Conservation (phyloP, 2,888 invertebrate genomes). For the Plemyria rubiginata region DNA sequence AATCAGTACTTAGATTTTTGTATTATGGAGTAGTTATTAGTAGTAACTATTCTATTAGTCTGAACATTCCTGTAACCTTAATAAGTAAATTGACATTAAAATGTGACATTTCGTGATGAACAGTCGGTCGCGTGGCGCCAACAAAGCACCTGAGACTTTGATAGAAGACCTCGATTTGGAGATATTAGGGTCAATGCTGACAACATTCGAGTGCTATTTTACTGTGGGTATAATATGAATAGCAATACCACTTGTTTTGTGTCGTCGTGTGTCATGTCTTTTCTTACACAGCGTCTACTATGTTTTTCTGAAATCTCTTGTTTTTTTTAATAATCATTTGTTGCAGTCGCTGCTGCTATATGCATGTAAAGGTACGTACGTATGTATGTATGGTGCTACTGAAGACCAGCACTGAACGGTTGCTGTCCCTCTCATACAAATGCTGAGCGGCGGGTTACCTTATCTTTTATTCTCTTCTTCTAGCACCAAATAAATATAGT, state of each 20-base stretch:
- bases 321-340: too few relatives aligned
- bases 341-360: too few relatives aligned
- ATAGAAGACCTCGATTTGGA: constrained; percentile 47
- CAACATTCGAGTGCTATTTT: constrained; percentile 1
- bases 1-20: neutral
- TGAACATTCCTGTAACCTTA: constrained; percentile 39
- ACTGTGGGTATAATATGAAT: neutral
- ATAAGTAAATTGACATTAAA: constrained; percentile 47
- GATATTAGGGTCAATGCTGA: constrained; percentile 38
- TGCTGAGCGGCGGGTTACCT: too few relatives aligned
- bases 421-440: too few relatives aligned
- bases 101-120: constrained; percentile 60
- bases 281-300: too few relatives aligned
- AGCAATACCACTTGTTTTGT: neutral
- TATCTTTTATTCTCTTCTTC: too few relatives aligned
- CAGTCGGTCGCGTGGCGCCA: constrained; percentile 51
- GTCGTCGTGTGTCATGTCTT: too few relatives aligned
- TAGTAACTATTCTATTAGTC: constrained; percentile 3
- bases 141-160: constrained; percentile 52
- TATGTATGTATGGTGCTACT: too few relatives aligned
- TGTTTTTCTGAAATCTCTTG: too few relatives aligned
- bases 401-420: too few relatives aligned
- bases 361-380: too few relatives aligned
- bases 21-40: neutral
- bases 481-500: too few relatives aligned